phyloP scores from a whole-genome alignment of 1,140 invertebrate genomes.

The Plectus sambesii region DNA sequence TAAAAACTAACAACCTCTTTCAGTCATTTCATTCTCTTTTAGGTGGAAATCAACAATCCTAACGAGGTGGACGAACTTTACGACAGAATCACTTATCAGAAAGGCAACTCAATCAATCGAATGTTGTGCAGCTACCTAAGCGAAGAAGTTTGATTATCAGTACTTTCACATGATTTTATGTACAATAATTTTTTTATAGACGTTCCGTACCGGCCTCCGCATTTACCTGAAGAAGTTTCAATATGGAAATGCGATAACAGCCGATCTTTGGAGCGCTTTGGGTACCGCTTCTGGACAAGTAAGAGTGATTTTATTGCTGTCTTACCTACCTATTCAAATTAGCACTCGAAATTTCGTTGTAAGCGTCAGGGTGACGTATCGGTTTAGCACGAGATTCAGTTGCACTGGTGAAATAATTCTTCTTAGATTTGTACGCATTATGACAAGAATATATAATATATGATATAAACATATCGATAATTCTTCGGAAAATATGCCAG shows the following conservation, averaged over 20 bases:
- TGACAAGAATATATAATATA: too few species aligned
- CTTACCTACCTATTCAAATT: too few species aligned
- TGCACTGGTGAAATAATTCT: too few species aligned
- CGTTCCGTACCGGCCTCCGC: constrained; percentile 89
- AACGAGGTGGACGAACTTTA: constrained; percentile 34
- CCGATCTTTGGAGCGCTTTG: constrained; percentile 82
- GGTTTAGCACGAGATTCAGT: too few species aligned
- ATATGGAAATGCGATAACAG: constrained; percentile 80
- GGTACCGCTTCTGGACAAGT: constrained; percentile 71
- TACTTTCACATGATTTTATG: too few species aligned
- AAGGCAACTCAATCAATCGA: constrained; percentile 66
- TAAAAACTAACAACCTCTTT: constrained; percentile 2
- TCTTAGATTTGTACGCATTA: too few species aligned
- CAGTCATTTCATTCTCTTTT: constrained; percentile 10
- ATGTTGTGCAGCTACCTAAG: constrained; percentile 94
- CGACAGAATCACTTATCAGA: constrained; percentile 51
- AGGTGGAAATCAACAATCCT: constrained; percentile 46
- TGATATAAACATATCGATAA: too few species aligned
- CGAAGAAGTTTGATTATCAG: too few species aligned
- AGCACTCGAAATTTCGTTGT: too few species aligned
- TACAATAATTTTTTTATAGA: too few species aligned
- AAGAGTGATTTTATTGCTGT: too few species aligned
- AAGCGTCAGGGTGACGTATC: not conserved
- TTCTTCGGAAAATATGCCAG: constrained; percentile 6
- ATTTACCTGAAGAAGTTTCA: constrained; percentile 74